These are phyloP conservation scores for Sinopyrophorus schimmeli DNA, from an alignment of 2,888 invertebrate species.

Conservation along the genomic window DNA sequence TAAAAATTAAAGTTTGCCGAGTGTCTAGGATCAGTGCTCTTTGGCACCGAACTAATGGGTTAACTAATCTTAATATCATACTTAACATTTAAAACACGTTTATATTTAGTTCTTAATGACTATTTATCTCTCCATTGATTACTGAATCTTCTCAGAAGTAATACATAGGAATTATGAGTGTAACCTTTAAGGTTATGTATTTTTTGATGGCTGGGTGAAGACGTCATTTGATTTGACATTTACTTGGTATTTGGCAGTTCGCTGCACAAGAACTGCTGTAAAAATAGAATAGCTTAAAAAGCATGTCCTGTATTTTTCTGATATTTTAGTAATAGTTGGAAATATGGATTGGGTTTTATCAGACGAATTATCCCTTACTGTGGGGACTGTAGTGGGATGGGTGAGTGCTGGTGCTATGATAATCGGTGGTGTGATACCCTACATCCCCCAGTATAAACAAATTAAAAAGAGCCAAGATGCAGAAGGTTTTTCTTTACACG, in stretches of 20 bases:
- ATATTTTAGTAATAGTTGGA: slow-evolving; percentile 28
- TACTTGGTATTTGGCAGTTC: slow-evolving; percentile 37
- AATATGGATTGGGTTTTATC: slow-evolving; percentile 79
- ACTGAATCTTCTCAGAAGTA: too few relatives aligned
- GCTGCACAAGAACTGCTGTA: slow-evolving; percentile 30
- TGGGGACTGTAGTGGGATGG: slow-evolving; percentile 78
- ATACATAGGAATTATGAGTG: too few relatives aligned
- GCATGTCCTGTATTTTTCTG: slow-evolving; percentile 25
- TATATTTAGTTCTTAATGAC: background rate
- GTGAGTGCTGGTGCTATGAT: slow-evolving; percentile 88
- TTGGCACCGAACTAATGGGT: slow-evolving; percentile 30
- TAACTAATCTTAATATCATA: slow-evolving; percentile 34
- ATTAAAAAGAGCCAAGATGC: slow-evolving; percentile 89
- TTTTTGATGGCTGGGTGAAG: too few relatives aligned
- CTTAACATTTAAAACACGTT: background rate
- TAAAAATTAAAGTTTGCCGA: slow-evolving; percentile 18
- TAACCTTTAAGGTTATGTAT: too few relatives aligned
- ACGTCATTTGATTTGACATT: slow-evolving; percentile 32
- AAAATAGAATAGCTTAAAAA: slow-evolving; percentile 30
- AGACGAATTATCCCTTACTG: slow-evolving; percentile 72
- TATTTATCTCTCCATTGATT: too few relatives aligned
- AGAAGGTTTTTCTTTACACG: slow-evolving; percentile 96
- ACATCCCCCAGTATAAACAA: slow-evolving; percentile 94
- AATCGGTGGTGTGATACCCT: slow-evolving; percentile 92
- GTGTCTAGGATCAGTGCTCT: slow-evolving; percentile 18